A percentile compares a stretch with the other conserved stretches of the same genome.
These are phyloP conservation scores for Orchestes rusci DNA, from an alignment of 2,888 invertebrate species.

Conservation along the genomic window DNA sequence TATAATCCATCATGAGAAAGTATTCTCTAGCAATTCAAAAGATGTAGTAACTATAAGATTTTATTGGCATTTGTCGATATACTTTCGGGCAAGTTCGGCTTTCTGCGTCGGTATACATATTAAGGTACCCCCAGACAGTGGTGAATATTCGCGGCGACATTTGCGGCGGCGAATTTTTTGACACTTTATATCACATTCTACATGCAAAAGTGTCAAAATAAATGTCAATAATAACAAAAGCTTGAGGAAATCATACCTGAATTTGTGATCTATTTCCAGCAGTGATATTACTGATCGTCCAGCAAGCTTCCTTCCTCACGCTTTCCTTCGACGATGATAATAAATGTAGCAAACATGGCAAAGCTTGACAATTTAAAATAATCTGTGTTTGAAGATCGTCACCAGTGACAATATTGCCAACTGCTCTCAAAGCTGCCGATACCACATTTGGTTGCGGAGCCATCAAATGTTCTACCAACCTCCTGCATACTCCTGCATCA, in stretches of 20 bases:
- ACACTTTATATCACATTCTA: too few species aligned
- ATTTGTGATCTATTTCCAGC: slow-evolving; percentile 93
- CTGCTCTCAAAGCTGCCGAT: slow-evolving; percentile 90
- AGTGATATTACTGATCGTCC: slow-evolving; percentile 95
- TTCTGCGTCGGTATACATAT: too few species aligned
- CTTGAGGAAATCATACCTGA: slow-evolving; percentile 62
- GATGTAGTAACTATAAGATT: too few species aligned
- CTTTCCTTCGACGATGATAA: slow-evolving; percentile 72
- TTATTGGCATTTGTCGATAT: too few species aligned
- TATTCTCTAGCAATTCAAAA: too few species aligned
- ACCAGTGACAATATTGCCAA: slow-evolving; percentile 96
- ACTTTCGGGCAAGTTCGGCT: too few species aligned
- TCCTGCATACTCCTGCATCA: slow-evolving; percentile 87
- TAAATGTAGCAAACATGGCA: slow-evolving; percentile 76
- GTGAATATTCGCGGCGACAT: too few species aligned
- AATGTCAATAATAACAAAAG: too few species aligned
- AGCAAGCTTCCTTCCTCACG: slow-evolving; percentile 91
- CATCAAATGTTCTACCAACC: slow-evolving; percentile 50
- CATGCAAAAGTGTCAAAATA: too few species aligned
- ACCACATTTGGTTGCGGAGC: slow-evolving; percentile 77
- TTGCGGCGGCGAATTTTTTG: too few species aligned
- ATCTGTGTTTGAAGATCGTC: slow-evolving; percentile 95
- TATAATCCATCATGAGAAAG: too few species aligned
- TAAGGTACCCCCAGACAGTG: too few species aligned
- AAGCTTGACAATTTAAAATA: slow-evolving; percentile 73